Conservation (phyloP, 2,113 vertebrate genomes). For the Elachura formosa region DNA sequence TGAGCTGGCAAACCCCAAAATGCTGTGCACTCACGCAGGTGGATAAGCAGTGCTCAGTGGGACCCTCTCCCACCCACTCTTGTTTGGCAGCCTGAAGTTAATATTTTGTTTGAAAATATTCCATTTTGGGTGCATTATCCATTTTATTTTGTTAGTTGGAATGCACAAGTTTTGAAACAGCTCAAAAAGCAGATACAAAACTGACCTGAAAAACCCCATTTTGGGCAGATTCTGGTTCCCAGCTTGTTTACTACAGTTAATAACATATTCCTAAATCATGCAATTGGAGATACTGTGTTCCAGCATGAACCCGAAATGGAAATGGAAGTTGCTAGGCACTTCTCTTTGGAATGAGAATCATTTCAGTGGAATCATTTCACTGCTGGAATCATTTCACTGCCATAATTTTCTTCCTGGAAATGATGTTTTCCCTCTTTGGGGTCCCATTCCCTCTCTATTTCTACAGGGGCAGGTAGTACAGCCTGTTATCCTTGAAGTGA, state of each 20-base stretch:
- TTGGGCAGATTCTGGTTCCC: background rate
- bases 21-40: rapidly evolving
- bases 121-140: background rate
- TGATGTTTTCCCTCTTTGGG: background rate
- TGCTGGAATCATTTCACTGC: background rate
- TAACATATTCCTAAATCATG: background rate
- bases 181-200: background rate
- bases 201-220: background rate
- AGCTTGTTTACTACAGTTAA: background rate
- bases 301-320: background rate
- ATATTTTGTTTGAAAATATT: background rate
- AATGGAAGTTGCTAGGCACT: background rate
- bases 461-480: background rate
- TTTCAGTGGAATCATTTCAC: background rate
- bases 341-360: background rate
- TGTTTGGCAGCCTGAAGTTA: background rate
- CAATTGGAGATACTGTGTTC: background rate
- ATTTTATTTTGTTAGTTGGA: background rate
- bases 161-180: background rate
- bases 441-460: background rate
- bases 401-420: background rate
- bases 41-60: background rate
- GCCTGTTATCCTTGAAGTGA: background rate
- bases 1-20: background rate
- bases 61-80: background rate